Evolutionary conservation across 2,797 vertebrate species (phyloP), one percentile per base, ranked within the genome.

Genomic region (Eospalax fontanierii): DNA sequence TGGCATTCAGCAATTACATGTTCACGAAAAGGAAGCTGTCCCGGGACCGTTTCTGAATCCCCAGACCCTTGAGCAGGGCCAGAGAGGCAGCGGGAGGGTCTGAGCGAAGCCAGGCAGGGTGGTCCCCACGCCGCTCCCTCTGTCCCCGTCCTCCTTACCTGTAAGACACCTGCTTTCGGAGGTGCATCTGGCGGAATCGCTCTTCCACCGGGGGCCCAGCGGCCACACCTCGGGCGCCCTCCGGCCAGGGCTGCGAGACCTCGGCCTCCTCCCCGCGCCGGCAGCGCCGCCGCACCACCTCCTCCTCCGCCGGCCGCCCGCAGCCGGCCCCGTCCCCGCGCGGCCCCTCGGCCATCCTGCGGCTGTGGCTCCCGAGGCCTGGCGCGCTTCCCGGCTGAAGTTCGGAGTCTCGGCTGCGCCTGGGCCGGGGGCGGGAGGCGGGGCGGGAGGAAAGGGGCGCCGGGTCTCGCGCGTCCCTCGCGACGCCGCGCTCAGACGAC

Each of bases 91-190:
- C 81, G 4, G 78, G 82, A 68, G 81, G 63, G 63, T 43, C 0
- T 2, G 73, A 59, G 50, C 6, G 7, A 21, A 4, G 74, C 10
- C 35, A 63, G 38, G 28, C 30, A 35, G 38, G 33, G 68, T 70
- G 33, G 89, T 50, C 15, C 81, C 68, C 46, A 57, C 28, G 19
- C 73, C 24, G 63, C 16, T 30, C 73, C 93, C 81, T 19, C 40
- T 1, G 33, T 15, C 81, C 74, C 61, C 80, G 2, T 30, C 68
- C 87, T 59, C 95, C 98, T 98, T 98, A 99, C 99, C 99, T 99
- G 98, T 99, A 99, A 10, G 99, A 99, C 95, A 99, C 98, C 98
- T 99, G 99, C 95, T 99, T 99, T 88, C 97, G 98, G 96, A 99
- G 98, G 95, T 98, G 97, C 89, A 99, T 97, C 85, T 98, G 99